Base-by-base conservation (phyloP, 2,797 vertebrate genomes). In the Merluccius polli region DNA sequence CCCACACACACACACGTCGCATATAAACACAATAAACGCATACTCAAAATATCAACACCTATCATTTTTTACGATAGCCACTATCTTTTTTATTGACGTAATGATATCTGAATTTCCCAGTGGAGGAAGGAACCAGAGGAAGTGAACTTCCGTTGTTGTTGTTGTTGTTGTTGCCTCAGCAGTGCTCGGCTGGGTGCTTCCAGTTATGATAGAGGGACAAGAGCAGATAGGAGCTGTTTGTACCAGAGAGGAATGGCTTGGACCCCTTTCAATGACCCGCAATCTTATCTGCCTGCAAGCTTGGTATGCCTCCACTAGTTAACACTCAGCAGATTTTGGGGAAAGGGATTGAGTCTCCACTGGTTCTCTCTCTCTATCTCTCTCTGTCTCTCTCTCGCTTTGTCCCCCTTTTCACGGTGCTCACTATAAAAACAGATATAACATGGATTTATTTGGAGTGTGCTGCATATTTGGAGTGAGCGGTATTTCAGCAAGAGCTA, bases 251-350 rank as follows among this genome's bases (percentile, higher is more conserved):
- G 85, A 79, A 83, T 84, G 85, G 82, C 87, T 86, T 89, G 90
- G 88, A 88, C 77, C 79, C 73, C 83, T 87, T 90, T 92, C 90
- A 92, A 81, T 88, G 81, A 81, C 83, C 83, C 76, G 81, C 84
- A 92, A 91, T 92, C 92, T 94, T 91, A 94, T 93, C 92, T 90
- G 83, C 71, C 65, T 76, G n/a, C 67, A 74, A 87, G 85, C 84
- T 83, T 91, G 92, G 92, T 90, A 92, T 93, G 93, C 84, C 75
- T 89, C 87, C 84, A 80, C 87, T 83, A 83, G 82, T 79, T 79
- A 8, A 75, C 76, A 82, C 82, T 77, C 84, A 82, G 82, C 85
- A 91, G 78, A 83, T 84, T 77, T 89, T 82, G 81, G 86, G 86
- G 87, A 86, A 72, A 70, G 73, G 82, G 77, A 76, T 72, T 69